These are phyloP conservation scores for Columba janthina DNA, from an alignment of 2,113 vertebrate species.

Conservation along the genomic window DNA sequence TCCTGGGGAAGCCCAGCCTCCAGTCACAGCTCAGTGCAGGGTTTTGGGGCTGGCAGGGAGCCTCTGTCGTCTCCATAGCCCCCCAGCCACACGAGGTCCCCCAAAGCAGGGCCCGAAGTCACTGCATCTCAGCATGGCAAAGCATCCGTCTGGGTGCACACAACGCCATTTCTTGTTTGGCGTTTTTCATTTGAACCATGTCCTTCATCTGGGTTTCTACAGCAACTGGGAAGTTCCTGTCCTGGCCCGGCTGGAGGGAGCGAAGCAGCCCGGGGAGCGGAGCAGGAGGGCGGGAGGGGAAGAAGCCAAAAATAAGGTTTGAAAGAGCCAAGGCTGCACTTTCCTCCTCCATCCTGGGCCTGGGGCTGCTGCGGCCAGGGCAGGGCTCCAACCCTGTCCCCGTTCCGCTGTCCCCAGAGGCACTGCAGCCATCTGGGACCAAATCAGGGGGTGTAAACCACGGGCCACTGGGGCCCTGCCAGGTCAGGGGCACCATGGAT, in stretches of 20 bases:
- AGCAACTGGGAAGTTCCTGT: constrained; percentile 27
- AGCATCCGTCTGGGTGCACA: background rate
- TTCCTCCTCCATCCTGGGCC: background rate
- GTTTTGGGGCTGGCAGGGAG: fast-evolving
- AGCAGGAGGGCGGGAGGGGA: background rate
- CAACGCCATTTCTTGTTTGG: constrained; percentile 38
- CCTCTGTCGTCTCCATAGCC: fast-evolving
- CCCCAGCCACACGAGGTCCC: fast-evolving
- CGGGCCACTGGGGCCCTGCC: background rate
- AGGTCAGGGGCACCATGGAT: background rate
- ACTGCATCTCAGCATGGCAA: background rate
- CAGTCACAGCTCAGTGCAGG: fast-evolving
- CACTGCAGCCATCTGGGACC: background rate
- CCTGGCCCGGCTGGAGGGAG: constrained; percentile 1
- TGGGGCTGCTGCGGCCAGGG: background rate
- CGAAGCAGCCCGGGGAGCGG: background rate
- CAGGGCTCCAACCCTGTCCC: background rate
- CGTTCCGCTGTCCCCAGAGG: fast-evolving
- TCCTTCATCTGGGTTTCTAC: constrained; percentile 58
- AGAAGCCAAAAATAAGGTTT: background rate
- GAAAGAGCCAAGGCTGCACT: background rate
- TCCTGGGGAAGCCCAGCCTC: background rate
- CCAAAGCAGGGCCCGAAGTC: background rate
- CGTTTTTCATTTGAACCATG: background rate
- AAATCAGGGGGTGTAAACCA: background rate